Percentiles rank a stretch among this genome's conserved stretches.
Evolutionary conservation across 2,888 invertebrate species (phyloP).

Genomic region (Atrina japonica): DNA sequence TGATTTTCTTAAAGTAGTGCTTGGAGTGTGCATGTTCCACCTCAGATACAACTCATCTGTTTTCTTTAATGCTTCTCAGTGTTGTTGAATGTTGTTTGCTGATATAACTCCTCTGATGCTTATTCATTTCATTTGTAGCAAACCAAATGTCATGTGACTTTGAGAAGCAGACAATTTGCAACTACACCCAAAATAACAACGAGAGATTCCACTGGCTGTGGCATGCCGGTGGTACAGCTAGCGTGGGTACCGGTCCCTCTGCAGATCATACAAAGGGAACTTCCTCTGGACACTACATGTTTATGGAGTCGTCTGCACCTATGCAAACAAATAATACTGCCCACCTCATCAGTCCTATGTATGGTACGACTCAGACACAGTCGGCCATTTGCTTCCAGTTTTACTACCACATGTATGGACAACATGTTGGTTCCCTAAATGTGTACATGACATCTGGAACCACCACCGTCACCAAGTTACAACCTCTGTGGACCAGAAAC

Average conservation of each 20-base stretch:
- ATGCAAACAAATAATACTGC: conserved; percentile 61
- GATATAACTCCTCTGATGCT: no score
- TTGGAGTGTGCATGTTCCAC: no score
- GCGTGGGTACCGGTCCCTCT: conserved; percentile 66
- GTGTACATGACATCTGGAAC: conserved; percentile 52
- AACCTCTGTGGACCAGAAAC: conserved; percentile 62
- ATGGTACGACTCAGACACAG: conserved; percentile 29
- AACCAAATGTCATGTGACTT: conserved; percentile 48
- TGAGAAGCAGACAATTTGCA: conserved; percentile 57
- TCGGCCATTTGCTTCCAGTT: conserved; percentile 57
- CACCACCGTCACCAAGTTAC: conserved; percentile 29
- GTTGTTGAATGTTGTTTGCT: no score
- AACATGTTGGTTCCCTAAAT: conserved; percentile 65
- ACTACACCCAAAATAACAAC: conserved; percentile 59
- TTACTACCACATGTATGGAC: conserved; percentile 74
- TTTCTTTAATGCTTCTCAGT: no score
- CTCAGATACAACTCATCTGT: no score
- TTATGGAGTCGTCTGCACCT: conserved; percentile 66
- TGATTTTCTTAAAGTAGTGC: no score
- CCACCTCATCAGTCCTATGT: conserved; percentile 59
- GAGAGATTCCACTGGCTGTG: conserved; percentile 66
- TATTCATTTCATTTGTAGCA: neutral
- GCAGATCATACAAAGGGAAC: conserved; percentile 67
- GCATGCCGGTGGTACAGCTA: conserved; percentile 57
- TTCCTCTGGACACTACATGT: conserved; percentile 66